Evolutionary conservation across 2,797 vertebrate species (phyloP), one percentile per base, ranked within the genome.

Genomic region (Geotria australis): DNA sequence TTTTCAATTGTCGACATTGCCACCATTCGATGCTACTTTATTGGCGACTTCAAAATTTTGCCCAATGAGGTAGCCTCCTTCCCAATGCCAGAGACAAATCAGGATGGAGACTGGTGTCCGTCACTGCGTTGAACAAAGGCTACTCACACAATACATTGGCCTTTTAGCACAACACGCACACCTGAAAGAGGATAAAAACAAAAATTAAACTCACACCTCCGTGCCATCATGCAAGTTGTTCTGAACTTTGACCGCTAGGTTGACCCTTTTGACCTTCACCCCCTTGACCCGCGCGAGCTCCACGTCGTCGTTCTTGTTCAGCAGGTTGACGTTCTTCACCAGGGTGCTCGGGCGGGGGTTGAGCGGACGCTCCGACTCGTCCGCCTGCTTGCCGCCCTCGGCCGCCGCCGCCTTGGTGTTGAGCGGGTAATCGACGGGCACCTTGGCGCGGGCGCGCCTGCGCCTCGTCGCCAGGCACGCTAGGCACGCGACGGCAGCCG

Each of bases 141-240:
- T 38, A 38, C 24, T 38, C 24, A 24, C 24, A 38, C 24, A 38
- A 38, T 5, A 38, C 24, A 38, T 38, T 38, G 24, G 24, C 24
- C 24, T 38, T 38, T 5, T 38, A 38, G 24, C 24, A 38, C 24
- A 38, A 38, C 24, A 38, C 38, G 24, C 24, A 38, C 24, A 38
- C 24, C 24, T 38, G 24, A 38, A 38, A 5, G 24, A 38, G 24
- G 24, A 24, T 24, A 38, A 38, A 38, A 38, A n/a, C 38, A 38
- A 38, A 38, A 38, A 38, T 38, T 38, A 38, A 38, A 38, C 38
- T 38, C 24, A 93, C 63, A 95, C 86, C 69, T 95, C 85, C 0
- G 88, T 94, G 60, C 88, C 89, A 0, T 89, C 85, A 8, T 75
- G 76, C 63, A 93, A 71, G 66, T 85, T 86, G 73, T 82, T 93